Conservation (phyloP, 2,888 invertebrate genomes). For the Macaria liturata region DNA sequence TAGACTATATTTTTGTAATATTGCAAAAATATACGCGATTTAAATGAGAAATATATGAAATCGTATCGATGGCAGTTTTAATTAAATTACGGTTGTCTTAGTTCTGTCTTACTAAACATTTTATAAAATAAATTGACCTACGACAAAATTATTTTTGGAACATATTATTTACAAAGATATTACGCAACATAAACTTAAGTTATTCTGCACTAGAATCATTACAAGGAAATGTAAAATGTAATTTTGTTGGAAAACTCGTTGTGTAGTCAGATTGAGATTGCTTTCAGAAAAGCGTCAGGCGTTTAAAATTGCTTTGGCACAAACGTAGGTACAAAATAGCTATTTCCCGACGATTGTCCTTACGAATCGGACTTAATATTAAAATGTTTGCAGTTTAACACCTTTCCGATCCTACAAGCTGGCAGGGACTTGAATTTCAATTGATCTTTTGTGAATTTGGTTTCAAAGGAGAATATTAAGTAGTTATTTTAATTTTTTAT, state of each 20-base stretch:
- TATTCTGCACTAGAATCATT: neutral
- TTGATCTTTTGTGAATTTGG: neutral
- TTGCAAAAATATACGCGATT: too few relatives aligned
- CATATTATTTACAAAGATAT: too few relatives aligned
- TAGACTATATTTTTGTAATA: too few relatives aligned
- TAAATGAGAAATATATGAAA: too few relatives aligned
- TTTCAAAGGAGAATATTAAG: too few relatives aligned
- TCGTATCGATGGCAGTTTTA: too few relatives aligned
- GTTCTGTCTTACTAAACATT: too few relatives aligned
- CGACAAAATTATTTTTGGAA: too few relatives aligned
- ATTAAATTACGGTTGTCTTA: too few relatives aligned
- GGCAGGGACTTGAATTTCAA: neutral
- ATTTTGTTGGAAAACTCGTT: constrained; percentile 6
- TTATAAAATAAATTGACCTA: too few relatives aligned
- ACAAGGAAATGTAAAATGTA: constrained; percentile 3
- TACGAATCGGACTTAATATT: constrained; percentile 12
- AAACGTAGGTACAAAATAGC: constrained; percentile 17
- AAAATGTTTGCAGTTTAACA: constrained; percentile 10
- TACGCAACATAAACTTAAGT: neutral
- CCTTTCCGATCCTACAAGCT: neutral
- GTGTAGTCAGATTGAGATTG: constrained; percentile 8
- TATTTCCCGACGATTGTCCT: constrained; percentile 17
- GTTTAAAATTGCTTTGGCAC: constrained; percentile 22
- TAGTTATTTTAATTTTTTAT: too few relatives aligned
- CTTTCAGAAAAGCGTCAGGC: constrained; percentile 20